These are phyloP conservation scores for Vanessa atalanta DNA, from an alignment of 1,140 invertebrate genomes.

Conservation along the genomic window DNA sequence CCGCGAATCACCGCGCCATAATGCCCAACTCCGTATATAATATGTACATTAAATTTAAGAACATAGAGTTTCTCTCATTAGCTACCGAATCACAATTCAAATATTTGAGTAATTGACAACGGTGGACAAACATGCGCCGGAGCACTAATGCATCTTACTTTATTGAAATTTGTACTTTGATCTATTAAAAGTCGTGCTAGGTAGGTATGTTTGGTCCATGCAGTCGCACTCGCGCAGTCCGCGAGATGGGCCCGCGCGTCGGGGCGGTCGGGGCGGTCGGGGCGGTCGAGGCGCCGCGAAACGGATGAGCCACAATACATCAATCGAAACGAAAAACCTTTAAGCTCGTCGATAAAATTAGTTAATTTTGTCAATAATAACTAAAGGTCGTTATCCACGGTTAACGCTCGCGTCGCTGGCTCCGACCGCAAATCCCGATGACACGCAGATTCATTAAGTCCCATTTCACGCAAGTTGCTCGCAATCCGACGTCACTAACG, in stretches of 20 bases:
- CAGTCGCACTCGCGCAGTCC: conserved; percentile 58
- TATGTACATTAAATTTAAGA: conserved; percentile 80
- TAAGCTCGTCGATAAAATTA: conserved; percentile 28
- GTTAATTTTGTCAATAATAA: conserved; percentile 23
- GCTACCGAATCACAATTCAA: conserved; percentile 81
- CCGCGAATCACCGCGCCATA: conserved; percentile 67
- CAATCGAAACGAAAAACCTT: conserved; percentile 18
- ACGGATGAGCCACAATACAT: neutral
- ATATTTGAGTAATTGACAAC: conserved; percentile 80
- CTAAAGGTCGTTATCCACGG: conserved; percentile 23
- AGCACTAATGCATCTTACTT: conserved; percentile 75
- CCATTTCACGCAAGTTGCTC: conserved; percentile 51
- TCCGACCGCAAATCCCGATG: conserved; percentile 49
- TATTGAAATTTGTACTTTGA: conserved; percentile 80
- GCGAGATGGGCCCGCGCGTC: conserved; percentile 26
- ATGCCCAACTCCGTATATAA: conserved; percentile 79
- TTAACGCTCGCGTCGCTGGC: conserved; percentile 18
- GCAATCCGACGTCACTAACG: conserved; percentile 64
- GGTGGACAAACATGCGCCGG: conserved; percentile 78
- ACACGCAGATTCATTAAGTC: conserved; percentile 43
- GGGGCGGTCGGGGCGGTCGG: neutral
- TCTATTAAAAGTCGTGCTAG: conserved; percentile 73
- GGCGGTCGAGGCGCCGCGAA: neutral
- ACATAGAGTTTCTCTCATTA: conserved; percentile 79
- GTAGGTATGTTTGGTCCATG: conserved; percentile 77